phyloP scores from a whole-genome alignment of 2,888 invertebrate genomes.

The Euclidia mi region DNA sequence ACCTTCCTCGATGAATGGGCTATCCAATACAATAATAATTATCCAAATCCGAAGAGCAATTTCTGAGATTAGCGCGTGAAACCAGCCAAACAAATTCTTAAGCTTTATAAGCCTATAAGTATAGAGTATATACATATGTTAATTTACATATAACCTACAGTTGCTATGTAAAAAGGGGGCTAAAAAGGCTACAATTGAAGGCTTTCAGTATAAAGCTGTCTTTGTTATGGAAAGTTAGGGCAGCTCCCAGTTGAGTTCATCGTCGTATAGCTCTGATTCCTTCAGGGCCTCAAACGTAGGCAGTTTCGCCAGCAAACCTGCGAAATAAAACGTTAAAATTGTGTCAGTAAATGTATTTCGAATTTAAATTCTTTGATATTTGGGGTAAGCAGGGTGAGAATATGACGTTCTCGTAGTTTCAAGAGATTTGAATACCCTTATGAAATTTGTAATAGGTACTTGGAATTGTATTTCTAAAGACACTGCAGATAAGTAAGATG shows the following conservation, averaged over 20 bases:
- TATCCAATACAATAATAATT: too few species aligned
- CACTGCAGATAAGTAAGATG: too few species aligned
- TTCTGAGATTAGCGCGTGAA: too few species aligned
- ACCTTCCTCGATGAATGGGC: too few species aligned
- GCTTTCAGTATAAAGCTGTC: constrained; percentile 33
- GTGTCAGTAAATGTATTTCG: constrained; percentile 12
- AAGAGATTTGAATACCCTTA: neutral
- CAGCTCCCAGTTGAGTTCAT: constrained; percentile 92
- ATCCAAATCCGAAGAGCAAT: too few species aligned
- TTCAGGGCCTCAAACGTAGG: constrained; percentile 82
- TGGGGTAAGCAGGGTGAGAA: neutral
- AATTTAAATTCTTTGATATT: constrained; percentile 9
- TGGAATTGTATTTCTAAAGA: too few species aligned
- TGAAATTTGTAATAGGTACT: too few species aligned
- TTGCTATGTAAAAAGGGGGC: constrained; percentile 5
- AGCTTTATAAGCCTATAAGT: too few species aligned
- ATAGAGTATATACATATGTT: too few species aligned
- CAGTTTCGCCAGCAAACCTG: constrained; percentile 87
- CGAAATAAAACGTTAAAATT: constrained; percentile 39
- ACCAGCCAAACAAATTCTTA: too few species aligned
- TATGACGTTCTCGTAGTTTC: neutral
- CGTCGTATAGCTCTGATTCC: constrained; percentile 90
- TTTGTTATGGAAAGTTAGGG: constrained; percentile 73
- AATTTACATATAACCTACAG: neutral
- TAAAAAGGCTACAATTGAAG: constrained; percentile 7